phyloP scores from a whole-genome alignment of 1,140 invertebrate genomes.

The Venturia canescens region DNA sequence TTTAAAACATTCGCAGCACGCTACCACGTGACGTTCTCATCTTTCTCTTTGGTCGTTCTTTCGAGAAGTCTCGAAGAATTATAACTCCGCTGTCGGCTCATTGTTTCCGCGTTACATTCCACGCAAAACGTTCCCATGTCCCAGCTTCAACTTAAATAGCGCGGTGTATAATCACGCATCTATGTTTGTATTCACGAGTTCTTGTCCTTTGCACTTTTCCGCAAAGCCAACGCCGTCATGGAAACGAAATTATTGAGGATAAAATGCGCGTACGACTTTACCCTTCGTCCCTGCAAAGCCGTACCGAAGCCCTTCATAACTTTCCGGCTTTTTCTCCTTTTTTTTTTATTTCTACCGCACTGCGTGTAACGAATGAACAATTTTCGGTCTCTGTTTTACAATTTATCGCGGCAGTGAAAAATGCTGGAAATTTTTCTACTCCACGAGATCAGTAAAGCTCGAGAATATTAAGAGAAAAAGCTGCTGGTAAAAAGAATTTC shows the following conservation, averaged over 20 bases:
- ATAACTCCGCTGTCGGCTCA: constrained; percentile 8
- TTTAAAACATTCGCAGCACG: constrained; percentile 1
- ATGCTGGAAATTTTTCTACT: background rate
- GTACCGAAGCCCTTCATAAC: background rate
- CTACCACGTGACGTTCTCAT: constrained; percentile 1
- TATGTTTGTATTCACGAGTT: background rate
- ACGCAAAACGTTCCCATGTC: background rate
- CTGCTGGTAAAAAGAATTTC: too few relatives aligned
- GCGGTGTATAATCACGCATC: background rate
- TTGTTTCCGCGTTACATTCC: constrained; percentile 40
- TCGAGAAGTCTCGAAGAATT: constrained; percentile 23
- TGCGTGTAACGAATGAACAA: background rate
- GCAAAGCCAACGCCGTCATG: constrained; percentile 31
- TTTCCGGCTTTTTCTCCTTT: background rate
- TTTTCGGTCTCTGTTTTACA: background rate
- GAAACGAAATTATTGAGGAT: constrained; percentile 30
- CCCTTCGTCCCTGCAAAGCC: background rate
- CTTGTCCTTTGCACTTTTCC: constrained; percentile 13
- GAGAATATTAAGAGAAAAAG: background rate
- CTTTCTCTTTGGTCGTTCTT: background rate
- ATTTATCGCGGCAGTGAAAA: background rate
- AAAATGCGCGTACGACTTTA: background rate
- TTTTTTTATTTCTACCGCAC: background rate
- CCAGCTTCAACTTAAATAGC: background rate
- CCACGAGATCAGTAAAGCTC: background rate